Evolutionary conservation across 2,888 invertebrate genomes (phyloP), one percentile per base, ranked within the genome.

Genomic region (Octodonta nipae): DNA sequence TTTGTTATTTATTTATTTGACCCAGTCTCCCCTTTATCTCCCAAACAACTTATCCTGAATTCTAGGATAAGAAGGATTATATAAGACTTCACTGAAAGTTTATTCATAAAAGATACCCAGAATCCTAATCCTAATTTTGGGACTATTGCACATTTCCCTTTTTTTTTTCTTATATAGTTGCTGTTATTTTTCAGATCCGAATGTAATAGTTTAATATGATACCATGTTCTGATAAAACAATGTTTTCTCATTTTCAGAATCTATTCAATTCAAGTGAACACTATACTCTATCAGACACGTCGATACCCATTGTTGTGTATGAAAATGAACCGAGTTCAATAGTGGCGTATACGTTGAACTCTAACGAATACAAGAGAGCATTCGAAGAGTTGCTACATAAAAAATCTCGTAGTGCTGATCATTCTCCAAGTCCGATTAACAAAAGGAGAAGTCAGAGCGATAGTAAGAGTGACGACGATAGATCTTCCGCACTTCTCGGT

Each of bases 311-410:
- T n/a, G 68, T 80, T 2, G 79, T 88, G 1, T 77, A 78, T 45
- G 86, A 87, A 54, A 72, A 70, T 24, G 85, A 88, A 56, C 76
- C 80, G 0, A 83, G 85, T 41, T 87, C 86, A 0, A 78, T 89
- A 31, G 82, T 91, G 37, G 84, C 88, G 0, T 86, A 84, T 52
- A 75, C 84, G 1, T 61, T 91, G 13, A 76, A 76, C 36, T 79
- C 79, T 0, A 59, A 60, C 8, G 81, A 83, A 32, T 85, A 86
- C 52, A 75, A 75, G 43, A 69, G 67, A 30, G 59, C 68, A 1
- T 53, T 78, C n/a, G 68, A 68, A 10, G 72, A 70, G 26, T 37
- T 58, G 1, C 58, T 40, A 5, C 47, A 41, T 28, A 52, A 46
- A 30, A 46, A 45, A 29, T 17, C 31, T 5, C 30, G 38, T 20